These are phyloP conservation scores for Mesembrinibis cayennensis DNA, from an alignment of 2,113 vertebrate species.

Conservation along the genomic window DNA sequence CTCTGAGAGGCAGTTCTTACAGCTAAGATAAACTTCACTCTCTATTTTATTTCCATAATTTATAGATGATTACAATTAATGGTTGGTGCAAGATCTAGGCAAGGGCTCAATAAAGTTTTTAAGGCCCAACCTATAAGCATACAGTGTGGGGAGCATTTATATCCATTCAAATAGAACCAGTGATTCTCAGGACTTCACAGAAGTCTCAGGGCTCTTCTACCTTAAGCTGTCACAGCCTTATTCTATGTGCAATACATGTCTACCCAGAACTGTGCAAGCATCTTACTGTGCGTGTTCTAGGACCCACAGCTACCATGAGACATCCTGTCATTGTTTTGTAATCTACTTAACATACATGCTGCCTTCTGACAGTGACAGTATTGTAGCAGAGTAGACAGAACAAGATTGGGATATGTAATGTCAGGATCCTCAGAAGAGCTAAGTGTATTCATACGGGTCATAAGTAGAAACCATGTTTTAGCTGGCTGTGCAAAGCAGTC, in stretches of 20 bases:
- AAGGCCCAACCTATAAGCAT: not conserved
- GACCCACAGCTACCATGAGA: not conserved
- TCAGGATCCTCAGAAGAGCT: not conserved
- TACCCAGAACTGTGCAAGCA: not conserved
- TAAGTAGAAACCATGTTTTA: not conserved
- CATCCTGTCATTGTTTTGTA: not conserved
- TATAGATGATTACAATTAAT: not conserved
- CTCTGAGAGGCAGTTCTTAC: not conserved
- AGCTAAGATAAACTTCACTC: not conserved
- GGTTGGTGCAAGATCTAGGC: not conserved
- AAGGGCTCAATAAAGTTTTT: not conserved
- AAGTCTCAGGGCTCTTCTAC: not conserved
- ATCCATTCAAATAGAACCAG: not conserved
- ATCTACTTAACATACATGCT: fast-evolving
- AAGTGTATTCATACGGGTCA: fast-evolving
- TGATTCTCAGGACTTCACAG: not conserved
- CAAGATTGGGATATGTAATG: no score
- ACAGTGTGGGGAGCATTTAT: not conserved
- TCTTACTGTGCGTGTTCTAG: not conserved
- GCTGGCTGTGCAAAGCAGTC: not conserved
- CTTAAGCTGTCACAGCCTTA: not conserved
- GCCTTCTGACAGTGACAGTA: not conserved
- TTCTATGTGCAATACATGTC: fast-evolving
- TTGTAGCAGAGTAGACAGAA: not conserved
- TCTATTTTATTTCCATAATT: not conserved